Conservation (phyloP, 2,113 vertebrate species). For the Pluvianellus socialis region DNA sequence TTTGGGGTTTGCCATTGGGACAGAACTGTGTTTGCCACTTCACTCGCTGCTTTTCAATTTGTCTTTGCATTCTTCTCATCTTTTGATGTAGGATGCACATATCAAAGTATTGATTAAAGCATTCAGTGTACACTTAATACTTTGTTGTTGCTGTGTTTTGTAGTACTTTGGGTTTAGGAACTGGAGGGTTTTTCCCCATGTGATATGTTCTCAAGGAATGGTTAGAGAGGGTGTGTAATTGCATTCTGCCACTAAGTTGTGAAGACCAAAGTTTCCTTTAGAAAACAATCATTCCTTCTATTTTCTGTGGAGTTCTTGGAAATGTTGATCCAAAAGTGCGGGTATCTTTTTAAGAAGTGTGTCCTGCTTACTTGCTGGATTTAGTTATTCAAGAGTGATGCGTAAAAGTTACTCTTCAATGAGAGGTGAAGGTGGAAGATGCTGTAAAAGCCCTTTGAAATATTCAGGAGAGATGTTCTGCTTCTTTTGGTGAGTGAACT, state of each 20-base stretch:
- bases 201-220: neutral
- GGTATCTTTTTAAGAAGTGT: neutral
- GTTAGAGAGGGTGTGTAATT: neutral
- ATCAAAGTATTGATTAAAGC: neutral
- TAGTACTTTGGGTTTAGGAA: neutral
- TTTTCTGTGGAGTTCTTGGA: neutral
- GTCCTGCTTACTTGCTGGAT: neutral
- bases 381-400: neutral
- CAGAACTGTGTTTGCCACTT: neutral
- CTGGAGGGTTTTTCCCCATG: fast-evolving
- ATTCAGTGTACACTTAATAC: neutral
- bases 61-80: neutral
- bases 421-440: neutral
- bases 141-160: neutral
- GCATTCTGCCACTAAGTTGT: neutral
- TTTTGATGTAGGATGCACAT: neutral
- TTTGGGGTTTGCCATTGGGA: neutral
- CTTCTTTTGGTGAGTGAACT: neutral
- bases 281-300: neutral
- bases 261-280: neutral
- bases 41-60: neutral
- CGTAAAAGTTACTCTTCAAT: neutral
- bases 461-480: neutral
- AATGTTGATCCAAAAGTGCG: neutral
- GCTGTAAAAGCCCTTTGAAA: neutral